Evolutionary conservation across 2,797 vertebrate species (phyloP), one percentile per base, ranked within the genome.

Genomic region (Danio choprae): DNA sequence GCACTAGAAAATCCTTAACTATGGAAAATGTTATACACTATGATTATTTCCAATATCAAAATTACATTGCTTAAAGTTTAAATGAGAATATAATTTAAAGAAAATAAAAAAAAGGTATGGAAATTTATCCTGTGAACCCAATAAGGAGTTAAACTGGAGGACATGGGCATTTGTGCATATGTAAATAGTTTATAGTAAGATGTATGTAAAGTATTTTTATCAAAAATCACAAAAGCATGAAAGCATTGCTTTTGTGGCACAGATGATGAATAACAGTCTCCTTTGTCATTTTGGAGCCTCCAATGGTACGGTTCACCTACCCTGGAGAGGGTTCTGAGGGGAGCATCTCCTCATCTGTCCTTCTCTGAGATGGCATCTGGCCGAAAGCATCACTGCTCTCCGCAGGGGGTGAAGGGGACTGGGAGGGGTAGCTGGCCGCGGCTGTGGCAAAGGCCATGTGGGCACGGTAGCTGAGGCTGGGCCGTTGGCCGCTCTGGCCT

Each of bases 281-380:
- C 87, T 83, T 77, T 87, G 87, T 84, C 78, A 88, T 88, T 87
- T 88, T 88, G 89, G 90, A 89, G 87, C 91, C 87, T 91, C 89
- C 88, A 85, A 85, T 88, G 87, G 87, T 90, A 82, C 88, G 86
- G 88, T 88, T 80, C 94, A 97, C 98, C 98, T 97, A 98, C 97
- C 97, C 97, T 94, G 97, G 95, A 94, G 96, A 90, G 88, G 97
- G 94, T 93, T 99, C 97, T 83, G 97, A 98, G 89, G 96, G 95
- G 87, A 98, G 95, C 91, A 97, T 95, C 92, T 99, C 98, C 92
- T 99, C 97, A 91, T 94, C 94, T 86, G 93, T 94, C 92, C 96
- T 96, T 90, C 95, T 95, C 60, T 97, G 96, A 89, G 96, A 96
- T 84, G 96, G 94, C 86, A 96, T 95, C 93, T 96, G 96, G 93